A percentile compares a stretch with the other conserved stretches of the same genome.
phyloP scores from a whole-genome alignment of 2,113 vertebrate species.

The Neodontobutis hainanensis region DNA sequence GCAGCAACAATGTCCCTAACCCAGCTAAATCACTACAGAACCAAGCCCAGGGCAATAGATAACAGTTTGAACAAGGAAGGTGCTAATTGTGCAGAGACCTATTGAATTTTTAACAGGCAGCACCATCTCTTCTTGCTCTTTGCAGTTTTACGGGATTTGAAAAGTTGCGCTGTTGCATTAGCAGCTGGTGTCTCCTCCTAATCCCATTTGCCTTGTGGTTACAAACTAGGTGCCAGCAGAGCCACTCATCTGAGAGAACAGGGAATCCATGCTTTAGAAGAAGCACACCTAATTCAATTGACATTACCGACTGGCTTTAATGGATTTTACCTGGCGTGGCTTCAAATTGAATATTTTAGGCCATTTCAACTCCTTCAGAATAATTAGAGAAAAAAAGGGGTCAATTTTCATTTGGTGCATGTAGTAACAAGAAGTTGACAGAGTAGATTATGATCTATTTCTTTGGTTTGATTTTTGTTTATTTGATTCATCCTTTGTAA shows the following conservation, averaged over 20 bases:
- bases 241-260: conserved; percentile 58
- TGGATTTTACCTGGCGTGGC: conserved; percentile 71
- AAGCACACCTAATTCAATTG: conserved; percentile 69
- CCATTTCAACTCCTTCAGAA: conserved; percentile 63
- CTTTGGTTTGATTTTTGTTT: conserved; percentile 35
- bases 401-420: conserved; percentile 55
- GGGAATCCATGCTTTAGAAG: conserved; percentile 44
- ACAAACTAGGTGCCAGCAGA: conserved; percentile 64
- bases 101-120: conserved; percentile 39
- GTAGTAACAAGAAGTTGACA: conserved; percentile 44
- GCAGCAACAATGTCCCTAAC: background rate
- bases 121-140: conserved; percentile 36
- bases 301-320: conserved; percentile 65
- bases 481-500: conserved; percentile 36
- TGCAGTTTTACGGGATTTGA: conserved; percentile 67
- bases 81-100: conserved; percentile 19
- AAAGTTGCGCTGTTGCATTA: conserved; percentile 68
- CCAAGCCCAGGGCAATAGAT: conserved; percentile 6
- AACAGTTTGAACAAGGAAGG: conserved; percentile 16
- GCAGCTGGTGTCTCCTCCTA: conserved; percentile 53
- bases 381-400: conserved; percentile 48
- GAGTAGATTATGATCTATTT: conserved; percentile 51
- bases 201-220: conserved; percentile 72
- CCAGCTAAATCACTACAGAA: conserved; percentile 1
- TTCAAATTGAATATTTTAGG: conserved; percentile 70